phyloP scores from a whole-genome alignment of 1,140 invertebrate species.

The Drosophila prosaltans region DNA sequence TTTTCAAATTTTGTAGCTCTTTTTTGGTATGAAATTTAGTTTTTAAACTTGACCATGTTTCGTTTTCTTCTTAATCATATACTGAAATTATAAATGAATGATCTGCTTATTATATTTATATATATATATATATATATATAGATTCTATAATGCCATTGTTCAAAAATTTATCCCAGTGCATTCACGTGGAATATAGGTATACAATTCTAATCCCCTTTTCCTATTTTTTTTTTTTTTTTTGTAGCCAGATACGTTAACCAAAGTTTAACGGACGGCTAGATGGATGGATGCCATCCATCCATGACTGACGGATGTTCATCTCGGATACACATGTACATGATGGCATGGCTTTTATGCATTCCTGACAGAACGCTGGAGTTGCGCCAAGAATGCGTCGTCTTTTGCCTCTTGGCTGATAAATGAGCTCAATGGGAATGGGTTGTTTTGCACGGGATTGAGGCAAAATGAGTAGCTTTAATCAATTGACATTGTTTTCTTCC shows the following conservation, averaged over 20 bases:
- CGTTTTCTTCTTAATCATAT: too few relatives aligned
- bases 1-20: too few relatives aligned
- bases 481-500: slow-evolving; percentile 20
- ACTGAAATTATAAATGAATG: too few relatives aligned
- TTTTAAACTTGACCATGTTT: too few relatives aligned
- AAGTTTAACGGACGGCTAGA: slow-evolving; percentile 55
- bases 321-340: slow-evolving; percentile 47
- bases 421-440: slow-evolving; percentile 32
- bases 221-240: too few relatives aligned
- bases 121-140: too few relatives aligned
- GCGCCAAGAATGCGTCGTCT: slow-evolving; percentile 64
- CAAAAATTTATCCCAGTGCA: background rate
- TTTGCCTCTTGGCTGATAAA: slow-evolving; percentile 34
- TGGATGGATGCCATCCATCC: slow-evolving; percentile 17
- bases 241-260: background rate
- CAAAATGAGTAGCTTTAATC: slow-evolving; percentile 46
- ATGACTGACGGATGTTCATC: slow-evolving; percentile 19
- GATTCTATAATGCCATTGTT: too few relatives aligned
- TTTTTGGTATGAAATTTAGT: too few relatives aligned
- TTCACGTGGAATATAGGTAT: background rate
- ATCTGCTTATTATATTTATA: too few relatives aligned
- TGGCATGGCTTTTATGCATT: slow-evolving; percentile 69
- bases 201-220: slow-evolving; percentile 9
- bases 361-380: slow-evolving; percentile 72
- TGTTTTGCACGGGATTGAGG: background rate